Evolutionary conservation across 2,797 vertebrate species (phyloP).

Genomic region (Labroides dimidiatus): DNA sequence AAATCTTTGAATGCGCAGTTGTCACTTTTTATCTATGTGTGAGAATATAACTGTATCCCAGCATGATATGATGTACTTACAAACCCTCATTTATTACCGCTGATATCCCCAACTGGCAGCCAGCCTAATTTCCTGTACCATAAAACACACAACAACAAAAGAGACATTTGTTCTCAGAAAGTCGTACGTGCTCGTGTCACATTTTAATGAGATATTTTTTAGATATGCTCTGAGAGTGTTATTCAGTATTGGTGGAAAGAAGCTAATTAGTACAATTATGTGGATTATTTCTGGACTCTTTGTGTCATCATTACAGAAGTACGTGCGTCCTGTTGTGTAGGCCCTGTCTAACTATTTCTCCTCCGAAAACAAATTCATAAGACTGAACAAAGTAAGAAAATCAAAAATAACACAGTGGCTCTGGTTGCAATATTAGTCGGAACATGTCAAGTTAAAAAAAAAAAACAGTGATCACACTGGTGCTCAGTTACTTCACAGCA

Average conservation of each 20-base stretch:
- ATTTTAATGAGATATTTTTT: conserved; percentile 31
- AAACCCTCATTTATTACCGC: not conserved
- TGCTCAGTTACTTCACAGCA: too few species aligned
- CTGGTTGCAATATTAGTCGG: too few species aligned
- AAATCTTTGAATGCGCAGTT: not conserved
- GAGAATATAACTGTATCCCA: not conserved
- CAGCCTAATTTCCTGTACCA: conserved; percentile 21
- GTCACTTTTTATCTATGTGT: not conserved
- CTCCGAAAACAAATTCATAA: too few species aligned
- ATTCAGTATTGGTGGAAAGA: conserved; percentile 1
- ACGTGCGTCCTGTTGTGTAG: too few species aligned
- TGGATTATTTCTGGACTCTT: conserved; percentile 20
- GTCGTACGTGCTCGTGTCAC: conserved; percentile 21
- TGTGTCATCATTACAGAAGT: too few species aligned
- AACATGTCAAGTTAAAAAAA: too few species aligned
- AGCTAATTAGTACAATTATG: conserved; percentile 29
- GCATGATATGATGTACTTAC: not conserved
- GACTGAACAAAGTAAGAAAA: too few species aligned
- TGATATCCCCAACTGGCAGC: conserved; percentile 7
- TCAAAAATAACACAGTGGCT: too few species aligned
- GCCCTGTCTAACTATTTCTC: too few species aligned
- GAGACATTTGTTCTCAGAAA: conserved; percentile 30
- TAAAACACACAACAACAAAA: conserved; percentile 30
- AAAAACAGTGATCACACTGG: too few species aligned
- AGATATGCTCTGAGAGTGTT: conserved; percentile 17